Evolutionary conservation across 2,113 vertebrate genomes (phyloP), one percentile per base, ranked within the genome.

Genomic region (Procavia capensis): DNA sequence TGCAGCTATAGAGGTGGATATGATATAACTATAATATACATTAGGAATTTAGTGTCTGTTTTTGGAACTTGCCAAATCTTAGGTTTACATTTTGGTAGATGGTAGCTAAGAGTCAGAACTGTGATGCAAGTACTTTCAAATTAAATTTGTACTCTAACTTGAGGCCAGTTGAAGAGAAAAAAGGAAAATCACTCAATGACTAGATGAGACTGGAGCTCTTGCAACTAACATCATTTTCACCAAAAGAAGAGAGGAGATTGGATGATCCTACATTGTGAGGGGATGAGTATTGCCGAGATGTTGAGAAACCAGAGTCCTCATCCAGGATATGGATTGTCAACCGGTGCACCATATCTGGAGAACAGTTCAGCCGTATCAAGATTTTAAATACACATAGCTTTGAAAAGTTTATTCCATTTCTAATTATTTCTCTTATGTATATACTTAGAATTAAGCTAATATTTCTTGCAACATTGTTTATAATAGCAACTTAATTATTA

Each of bases 21-120:
- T 68, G 45, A 20, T 89, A 11, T 45, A 64, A 70, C 41, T 88
- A 9, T 66, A 76, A 81, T 72, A 66, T 70, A 85, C 86, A 45
- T 50, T 68, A 88, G 43, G 24, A 78, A 61, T 24, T 93, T 85
- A 64, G 34, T 93, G 68, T 95, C 63, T 85, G 39, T 82, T 59
- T 97, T 96, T 89, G 75, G 43, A 90, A 43, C 16, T 81, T 93
- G 36, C 72, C n/a, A 39, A 75, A 74, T 78, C 14, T 64, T 92
- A 57, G 24, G 9, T 24, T 93, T 88, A 31, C n/a, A 76, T 95
- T 95, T 84, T 96, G 45, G 57, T 82, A 75, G 17, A 87, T 34
- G 19, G 16, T 80, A 79, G 57, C 82, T 78, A 83, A 80, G 50
- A 84, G 19, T 93, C 27, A 85, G 45, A 95, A 94, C 27, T 39